Conservation (phyloP, 2,888 invertebrate genomes). For the Conomelus anceps region DNA sequence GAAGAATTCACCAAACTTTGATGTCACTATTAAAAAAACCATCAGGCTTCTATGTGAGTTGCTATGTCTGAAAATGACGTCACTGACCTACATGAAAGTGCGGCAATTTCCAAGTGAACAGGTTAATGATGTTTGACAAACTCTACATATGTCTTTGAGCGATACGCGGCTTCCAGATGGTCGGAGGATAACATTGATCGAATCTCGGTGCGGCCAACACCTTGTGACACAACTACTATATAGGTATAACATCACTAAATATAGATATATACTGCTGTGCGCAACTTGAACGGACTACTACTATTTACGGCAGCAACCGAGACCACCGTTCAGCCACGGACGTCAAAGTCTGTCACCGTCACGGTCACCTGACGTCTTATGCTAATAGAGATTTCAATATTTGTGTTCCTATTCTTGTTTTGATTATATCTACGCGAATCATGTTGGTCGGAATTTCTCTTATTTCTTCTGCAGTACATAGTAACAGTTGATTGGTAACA, state of each 20-base stretch:
- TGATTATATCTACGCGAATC: neutral
- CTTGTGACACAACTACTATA: neutral
- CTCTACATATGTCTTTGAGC: neutral
- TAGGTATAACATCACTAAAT: neutral
- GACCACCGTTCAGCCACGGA: neutral
- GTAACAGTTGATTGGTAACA: too few species aligned
- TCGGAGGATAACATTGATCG: neutral
- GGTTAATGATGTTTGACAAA: neutral
- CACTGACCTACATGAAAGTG: neutral
- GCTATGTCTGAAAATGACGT: neutral
- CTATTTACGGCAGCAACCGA: neutral
- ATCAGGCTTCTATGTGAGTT: neutral
- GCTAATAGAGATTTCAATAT: neutral
- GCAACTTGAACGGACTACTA: neutral
- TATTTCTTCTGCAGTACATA: neutral
- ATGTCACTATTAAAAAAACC: too few species aligned
- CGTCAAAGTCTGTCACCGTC: neutral
- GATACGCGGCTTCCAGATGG: neutral
- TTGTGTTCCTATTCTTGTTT: neutral
- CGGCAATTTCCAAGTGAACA: neutral
- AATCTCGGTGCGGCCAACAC: neutral
- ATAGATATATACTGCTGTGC: neutral
- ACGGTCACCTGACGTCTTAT: neutral
- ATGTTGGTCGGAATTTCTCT: neutral
- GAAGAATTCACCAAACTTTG: neutral